Evolutionary conservation across 2,113 vertebrate genomes (phyloP).

Genomic region (Sylvietta virens): DNA sequence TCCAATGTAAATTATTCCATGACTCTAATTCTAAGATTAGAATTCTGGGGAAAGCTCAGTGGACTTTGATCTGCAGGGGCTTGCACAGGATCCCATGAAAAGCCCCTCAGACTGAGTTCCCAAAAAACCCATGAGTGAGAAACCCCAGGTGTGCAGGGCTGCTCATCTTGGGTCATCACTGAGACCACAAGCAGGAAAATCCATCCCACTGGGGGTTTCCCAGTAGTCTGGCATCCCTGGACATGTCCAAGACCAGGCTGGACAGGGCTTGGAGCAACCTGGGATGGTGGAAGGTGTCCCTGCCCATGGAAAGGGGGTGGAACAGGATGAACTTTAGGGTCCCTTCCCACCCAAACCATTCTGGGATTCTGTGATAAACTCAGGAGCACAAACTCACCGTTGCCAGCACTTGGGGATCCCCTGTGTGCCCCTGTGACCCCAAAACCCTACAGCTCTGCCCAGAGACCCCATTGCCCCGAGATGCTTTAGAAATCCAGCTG

Average conservation of each 20-base stretch:
- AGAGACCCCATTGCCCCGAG: not conserved
- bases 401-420: not conserved
- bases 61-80: not conserved
- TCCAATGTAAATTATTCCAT: not conserved
- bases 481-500: not conserved
- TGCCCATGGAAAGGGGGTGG: not conserved
- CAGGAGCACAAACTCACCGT: not conserved
- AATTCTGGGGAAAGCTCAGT: not conserved
- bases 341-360: not conserved
- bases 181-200: not conserved
- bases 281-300: not conserved
- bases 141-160: not conserved
- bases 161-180: not conserved
- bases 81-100: not conserved
- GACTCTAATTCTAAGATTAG: not conserved
- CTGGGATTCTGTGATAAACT: not conserved
- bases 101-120: not conserved
- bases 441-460: rapidly evolving
- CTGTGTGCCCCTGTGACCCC: rapidly evolving
- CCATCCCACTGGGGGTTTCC: not conserved
- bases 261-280: rapidly evolving
- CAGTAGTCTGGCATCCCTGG: not conserved
- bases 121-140: rapidly evolving
- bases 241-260: not conserved
- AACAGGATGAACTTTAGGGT: not conserved